Conservation (phyloP, 2,113 vertebrate species). For the Spheniscus mendiculus region DNA sequence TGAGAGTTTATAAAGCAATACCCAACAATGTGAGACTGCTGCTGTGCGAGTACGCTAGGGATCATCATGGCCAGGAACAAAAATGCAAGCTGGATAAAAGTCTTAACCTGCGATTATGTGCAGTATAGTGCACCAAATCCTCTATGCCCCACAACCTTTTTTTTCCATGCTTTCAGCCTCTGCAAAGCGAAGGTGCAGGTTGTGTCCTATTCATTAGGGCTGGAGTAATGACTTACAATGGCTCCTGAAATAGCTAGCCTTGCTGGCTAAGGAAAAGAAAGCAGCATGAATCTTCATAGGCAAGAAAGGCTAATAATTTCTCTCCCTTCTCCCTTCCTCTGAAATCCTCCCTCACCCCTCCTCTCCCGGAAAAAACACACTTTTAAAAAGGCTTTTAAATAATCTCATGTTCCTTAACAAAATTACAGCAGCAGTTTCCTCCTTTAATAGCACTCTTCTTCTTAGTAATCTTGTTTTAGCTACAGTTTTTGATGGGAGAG, state of each 20-base stretch:
- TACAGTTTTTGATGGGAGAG: constrained; percentile 38
- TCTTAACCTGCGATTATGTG: background rate
- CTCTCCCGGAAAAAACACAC: constrained; percentile 33
- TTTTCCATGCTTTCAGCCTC: background rate
- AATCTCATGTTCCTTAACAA: constrained; percentile 61
- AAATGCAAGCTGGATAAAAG: background rate
- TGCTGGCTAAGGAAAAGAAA: background rate
- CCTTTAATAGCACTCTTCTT: constrained; percentile 63
- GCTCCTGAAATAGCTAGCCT: background rate
- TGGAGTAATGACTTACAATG: background rate
- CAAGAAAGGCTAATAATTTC: constrained; percentile 16
- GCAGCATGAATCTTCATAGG: constrained; percentile 23
- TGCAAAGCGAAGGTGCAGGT: background rate
- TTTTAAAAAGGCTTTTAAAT: constrained; percentile 66
- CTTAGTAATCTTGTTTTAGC: constrained; percentile 65
- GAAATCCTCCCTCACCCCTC: constrained; percentile 25
- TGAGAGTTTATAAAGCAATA: background rate
- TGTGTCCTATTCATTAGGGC: background rate
- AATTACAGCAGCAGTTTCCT: constrained; percentile 59
- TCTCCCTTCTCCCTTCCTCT: background rate
- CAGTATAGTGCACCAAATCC: background rate
- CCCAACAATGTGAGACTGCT: background rate
- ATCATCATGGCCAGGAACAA: background rate
- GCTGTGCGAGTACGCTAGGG: background rate
- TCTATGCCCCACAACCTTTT: background rate